Evolutionary conservation across 2,113 vertebrate genomes (phyloP).

Genomic region (Clupea harengus): DNA sequence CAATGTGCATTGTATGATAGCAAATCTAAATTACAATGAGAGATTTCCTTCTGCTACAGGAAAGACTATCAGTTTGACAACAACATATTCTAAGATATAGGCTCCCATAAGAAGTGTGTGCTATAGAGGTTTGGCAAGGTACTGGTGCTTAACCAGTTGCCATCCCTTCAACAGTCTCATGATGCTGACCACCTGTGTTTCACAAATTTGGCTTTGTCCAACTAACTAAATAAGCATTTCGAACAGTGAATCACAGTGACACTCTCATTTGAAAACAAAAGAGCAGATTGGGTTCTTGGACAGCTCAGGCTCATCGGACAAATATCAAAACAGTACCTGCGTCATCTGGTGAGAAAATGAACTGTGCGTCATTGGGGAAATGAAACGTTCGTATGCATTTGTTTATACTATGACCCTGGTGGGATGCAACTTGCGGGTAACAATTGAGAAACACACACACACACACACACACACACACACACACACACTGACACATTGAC

Average conservation of each 20-base stretch:
- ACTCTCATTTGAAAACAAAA: not conserved
- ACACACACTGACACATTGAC: not conserved
- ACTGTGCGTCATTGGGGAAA: not conserved
- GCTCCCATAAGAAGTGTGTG: not conserved
- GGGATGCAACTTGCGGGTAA: not conserved
- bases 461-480: not conserved
- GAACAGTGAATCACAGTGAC: not conserved
- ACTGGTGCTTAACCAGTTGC: not conserved
- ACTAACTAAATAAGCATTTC: not conserved
- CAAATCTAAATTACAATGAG: not conserved
- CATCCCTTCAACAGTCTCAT: not conserved
- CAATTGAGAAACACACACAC: not conserved
- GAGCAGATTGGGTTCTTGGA: not conserved
- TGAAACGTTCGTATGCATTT: not conserved
- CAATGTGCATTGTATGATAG: too few relatives aligned
- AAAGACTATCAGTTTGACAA: not conserved
- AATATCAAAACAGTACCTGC: not conserved
- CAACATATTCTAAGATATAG: not conserved
- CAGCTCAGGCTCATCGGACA: not conserved
- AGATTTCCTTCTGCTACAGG: too few relatives aligned
- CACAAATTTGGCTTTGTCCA: not conserved
- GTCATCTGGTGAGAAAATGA: not conserved
- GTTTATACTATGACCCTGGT: not conserved
- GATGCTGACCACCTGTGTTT: conserved; percentile 27
- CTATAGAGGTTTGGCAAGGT: not conserved